Evolutionary conservation across 2,888 invertebrate genomes (phyloP), one percentile per base, ranked within the genome.

Genomic region (Xestia xanthographa): DNA sequence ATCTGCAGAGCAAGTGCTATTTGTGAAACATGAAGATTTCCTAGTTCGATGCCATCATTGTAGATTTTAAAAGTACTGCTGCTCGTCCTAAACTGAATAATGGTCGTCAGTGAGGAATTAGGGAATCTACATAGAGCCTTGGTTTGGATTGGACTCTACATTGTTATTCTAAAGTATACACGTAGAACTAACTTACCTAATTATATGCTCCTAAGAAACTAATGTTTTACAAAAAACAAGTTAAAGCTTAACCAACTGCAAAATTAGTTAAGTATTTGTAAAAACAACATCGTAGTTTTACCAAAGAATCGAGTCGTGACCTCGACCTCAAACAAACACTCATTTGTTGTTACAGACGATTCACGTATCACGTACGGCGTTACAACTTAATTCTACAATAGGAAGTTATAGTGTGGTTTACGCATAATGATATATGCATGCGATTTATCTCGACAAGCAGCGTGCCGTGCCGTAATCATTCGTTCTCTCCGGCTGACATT

Each of bases 391-490:
- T 84, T 70, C 65, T 75, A 83, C 79, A 85, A 82, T 83, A 86
- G 86, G 87, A 83, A 85, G 80, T 77, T 74, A 71, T 48, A 73
- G 62, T 70, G 82, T 72, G 73, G 78, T 78, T 69, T 72, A 79
- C 70, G 74, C 75, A 74, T 77, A 72, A 75, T 86, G 84, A 86
- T 83, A 83, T 81, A 83, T 83, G 83, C 74, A 79, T 81, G 80
- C 82, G 72, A 89, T 90, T 90, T 90, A 88, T 91, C 89, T 88
- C 81, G 82, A 84, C 82, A 83, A 76, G 82, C 86, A 84, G 86
- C 90, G 90, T 90, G 89, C 91, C 87, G 87, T 90, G 89, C 91
- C 87, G 87, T 90, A 91, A 90, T 91, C 89, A 92, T 92, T 92
- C 91, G 90, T 90, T 91, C 87, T 83, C 77, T 82, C 69, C 53